A percentile compares a stretch with the other conserved stretches of the same genome.
These are phyloP conservation scores for Paramisgurnus dabryanus DNA, from an alignment of 2,113 vertebrate species.

Conservation along the genomic window DNA sequence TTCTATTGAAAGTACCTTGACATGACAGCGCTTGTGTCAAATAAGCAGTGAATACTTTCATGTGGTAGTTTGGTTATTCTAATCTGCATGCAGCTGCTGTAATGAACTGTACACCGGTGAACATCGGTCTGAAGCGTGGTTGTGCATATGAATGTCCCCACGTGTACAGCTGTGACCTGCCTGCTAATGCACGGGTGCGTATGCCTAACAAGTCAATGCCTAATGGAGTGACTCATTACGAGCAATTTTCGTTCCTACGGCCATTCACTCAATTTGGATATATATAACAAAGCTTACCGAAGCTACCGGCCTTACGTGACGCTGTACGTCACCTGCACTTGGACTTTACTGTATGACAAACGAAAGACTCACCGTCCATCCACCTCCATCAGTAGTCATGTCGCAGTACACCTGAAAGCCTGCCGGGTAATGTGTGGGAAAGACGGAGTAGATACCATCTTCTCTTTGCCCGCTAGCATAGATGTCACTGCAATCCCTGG, in stretches of 20 bases:
- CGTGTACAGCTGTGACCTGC: conserved; percentile 15
- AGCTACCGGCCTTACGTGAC: too few relatives aligned
- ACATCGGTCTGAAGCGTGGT: conserved; percentile 22
- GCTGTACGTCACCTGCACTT: too few relatives aligned
- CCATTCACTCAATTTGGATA: conserved; percentile 5
- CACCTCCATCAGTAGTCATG: conserved; percentile 84
- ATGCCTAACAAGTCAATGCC: conserved; percentile 10
- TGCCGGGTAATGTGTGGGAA: conserved; percentile 79
- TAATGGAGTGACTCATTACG: conserved; percentile 27
- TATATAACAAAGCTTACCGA: not conserved
- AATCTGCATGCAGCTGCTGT: not conserved
- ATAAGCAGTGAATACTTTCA: not conserved
- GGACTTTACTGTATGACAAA: not conserved
- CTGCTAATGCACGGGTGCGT: conserved; percentile 16
- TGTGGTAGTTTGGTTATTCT: not conserved
- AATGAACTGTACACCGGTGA: conserved; percentile 31
- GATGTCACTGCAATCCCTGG: conserved; percentile 85
- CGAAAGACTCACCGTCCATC: conserved; percentile 83
- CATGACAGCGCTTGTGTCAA: conserved; percentile 1
- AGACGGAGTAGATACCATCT: conserved; percentile 85
- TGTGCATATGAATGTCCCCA: conserved; percentile 22
- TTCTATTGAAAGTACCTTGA: conserved; percentile 10
- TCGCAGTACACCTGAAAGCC: conserved; percentile 90
- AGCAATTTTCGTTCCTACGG: not conserved
- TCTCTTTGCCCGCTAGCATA: conserved; percentile 79